phyloP scores from a whole-genome alignment of 2,888 invertebrate species.

The Synanthedon formicaeformis region DNA sequence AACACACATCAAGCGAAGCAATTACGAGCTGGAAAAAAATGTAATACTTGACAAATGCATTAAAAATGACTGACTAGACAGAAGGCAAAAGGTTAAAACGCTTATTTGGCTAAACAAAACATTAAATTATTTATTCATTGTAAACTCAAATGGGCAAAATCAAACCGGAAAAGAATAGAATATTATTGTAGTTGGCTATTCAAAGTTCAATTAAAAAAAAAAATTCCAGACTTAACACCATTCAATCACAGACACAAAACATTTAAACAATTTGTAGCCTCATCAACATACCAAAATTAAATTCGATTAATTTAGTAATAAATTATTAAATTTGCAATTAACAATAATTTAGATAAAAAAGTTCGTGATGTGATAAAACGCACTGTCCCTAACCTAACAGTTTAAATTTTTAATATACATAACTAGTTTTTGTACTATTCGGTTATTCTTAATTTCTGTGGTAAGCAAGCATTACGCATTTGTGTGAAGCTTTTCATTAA shows the following conservation, averaged over 20 bases:
- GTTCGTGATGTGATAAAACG: no score
- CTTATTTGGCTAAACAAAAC: no score
- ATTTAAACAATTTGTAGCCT: not conserved
- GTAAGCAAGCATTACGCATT: conserved; percentile 20
- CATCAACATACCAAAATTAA: not conserved
- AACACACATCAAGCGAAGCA: conserved; percentile 8
- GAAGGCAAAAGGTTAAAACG: not conserved
- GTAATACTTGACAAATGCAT: not conserved
- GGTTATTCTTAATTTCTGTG: conserved; percentile 13
- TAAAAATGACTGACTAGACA: conserved; percentile 2
- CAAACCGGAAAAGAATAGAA: no score
- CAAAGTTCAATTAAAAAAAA: no score
- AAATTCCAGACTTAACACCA: not conserved
- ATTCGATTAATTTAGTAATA: no score
- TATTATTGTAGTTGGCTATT: no score
- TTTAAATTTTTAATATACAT: conserved; percentile 9
- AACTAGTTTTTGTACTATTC: conserved; percentile 39
- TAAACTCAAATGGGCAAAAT: no score
- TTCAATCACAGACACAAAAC: not conserved
- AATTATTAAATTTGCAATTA: not conserved
- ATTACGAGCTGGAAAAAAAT: not conserved
- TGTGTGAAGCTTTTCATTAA: conserved; percentile 18
- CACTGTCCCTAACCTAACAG: not conserved
- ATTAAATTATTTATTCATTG: no score
- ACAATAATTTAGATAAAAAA: not conserved